These are phyloP conservation scores for Hoplodrina ambigua DNA, from an alignment of 2,888 invertebrate genomes.

Conservation along the genomic window DNA sequence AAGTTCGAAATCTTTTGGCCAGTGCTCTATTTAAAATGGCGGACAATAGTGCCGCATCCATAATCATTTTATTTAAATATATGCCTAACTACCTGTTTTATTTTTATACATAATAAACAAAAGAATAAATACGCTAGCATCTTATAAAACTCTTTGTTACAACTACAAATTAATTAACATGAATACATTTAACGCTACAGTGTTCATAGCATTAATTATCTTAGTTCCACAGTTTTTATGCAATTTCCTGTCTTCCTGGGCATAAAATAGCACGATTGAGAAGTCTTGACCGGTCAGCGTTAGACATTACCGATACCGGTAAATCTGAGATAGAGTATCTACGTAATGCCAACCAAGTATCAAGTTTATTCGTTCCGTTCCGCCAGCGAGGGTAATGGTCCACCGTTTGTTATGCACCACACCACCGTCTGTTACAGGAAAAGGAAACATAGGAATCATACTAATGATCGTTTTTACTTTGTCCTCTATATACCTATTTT, in stretches of 20 bases:
- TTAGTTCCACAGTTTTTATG: slow-evolving; percentile 46
- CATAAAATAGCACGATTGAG: slow-evolving; percentile 26
- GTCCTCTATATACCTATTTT: slow-evolving; percentile 49
- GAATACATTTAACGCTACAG: slow-evolving; percentile 56
- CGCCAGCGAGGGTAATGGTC: slow-evolving; percentile 73
- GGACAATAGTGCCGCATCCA: not conserved
- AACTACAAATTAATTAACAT: slow-evolving; percentile 27
- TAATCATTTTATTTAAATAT: not conserved
- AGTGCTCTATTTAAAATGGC: not conserved
- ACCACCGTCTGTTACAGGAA: slow-evolving; percentile 72
- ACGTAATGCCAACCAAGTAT: slow-evolving; percentile 52
- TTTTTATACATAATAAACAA: slow-evolving; percentile 18
- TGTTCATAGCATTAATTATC: slow-evolving; percentile 36
- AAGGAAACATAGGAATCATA: slow-evolving; percentile 76
- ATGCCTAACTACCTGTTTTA: not conserved
- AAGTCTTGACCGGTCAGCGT: slow-evolving; percentile 46
- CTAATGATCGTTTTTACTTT: slow-evolving; percentile 70
- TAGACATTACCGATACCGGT: slow-evolving; percentile 47
- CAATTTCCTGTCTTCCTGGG: slow-evolving; percentile 45
- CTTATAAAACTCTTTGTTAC: slow-evolving; percentile 40
- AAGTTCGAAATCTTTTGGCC: slow-evolving; percentile 32
- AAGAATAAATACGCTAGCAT: slow-evolving; percentile 21
- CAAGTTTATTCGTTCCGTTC: slow-evolving; percentile 76
- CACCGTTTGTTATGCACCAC: slow-evolving; percentile 76
- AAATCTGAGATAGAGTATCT: slow-evolving; percentile 42